phyloP scores from a whole-genome alignment of 2,797 vertebrate genomes.

The Poecile montanus region DNA sequence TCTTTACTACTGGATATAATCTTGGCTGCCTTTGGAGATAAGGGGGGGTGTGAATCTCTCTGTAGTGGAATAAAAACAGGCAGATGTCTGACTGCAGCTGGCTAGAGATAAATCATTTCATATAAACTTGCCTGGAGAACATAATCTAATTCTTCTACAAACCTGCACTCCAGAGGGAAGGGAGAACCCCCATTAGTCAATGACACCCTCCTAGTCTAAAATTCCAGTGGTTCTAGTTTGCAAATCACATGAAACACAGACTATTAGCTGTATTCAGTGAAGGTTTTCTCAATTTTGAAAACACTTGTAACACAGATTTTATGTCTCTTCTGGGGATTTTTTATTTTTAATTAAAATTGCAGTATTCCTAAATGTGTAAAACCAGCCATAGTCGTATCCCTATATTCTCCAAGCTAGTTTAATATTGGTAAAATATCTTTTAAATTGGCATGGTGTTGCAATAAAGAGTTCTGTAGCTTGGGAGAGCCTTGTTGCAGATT shows the following conservation, averaged over 20 bases:
- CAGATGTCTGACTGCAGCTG: conserved; percentile 67
- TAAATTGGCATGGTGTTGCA: not conserved
- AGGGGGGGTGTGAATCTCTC: not conserved
- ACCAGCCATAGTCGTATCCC: not conserved
- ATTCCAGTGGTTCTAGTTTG: conserved; percentile 15
- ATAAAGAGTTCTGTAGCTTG: not conserved
- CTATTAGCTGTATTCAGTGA: not conserved
- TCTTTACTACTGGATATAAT: not conserved
- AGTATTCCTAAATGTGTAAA: not conserved
- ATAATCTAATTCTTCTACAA: conserved; percentile 50
- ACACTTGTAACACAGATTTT: not conserved
- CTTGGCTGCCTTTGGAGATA: conserved; percentile 20
- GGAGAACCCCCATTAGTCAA: conserved; percentile 55
- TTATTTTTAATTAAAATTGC: not conserved
- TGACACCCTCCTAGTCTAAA: conserved; percentile 37
- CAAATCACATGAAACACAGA: not conserved
- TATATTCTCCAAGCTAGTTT: not conserved
- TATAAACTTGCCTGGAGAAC: conserved; percentile 57
- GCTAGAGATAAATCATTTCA: conserved; percentile 55
- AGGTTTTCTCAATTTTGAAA: not conserved
- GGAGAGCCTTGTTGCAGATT: not conserved
- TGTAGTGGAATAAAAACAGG: conserved; percentile 57
- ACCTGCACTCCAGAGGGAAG: conserved; percentile 31
- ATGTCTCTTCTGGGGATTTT: not conserved
- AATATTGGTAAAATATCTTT: not conserved